phyloP scores from a whole-genome alignment of 92 coral and sea anemone species.

The Hydrozoanthus gracilis region DNA sequence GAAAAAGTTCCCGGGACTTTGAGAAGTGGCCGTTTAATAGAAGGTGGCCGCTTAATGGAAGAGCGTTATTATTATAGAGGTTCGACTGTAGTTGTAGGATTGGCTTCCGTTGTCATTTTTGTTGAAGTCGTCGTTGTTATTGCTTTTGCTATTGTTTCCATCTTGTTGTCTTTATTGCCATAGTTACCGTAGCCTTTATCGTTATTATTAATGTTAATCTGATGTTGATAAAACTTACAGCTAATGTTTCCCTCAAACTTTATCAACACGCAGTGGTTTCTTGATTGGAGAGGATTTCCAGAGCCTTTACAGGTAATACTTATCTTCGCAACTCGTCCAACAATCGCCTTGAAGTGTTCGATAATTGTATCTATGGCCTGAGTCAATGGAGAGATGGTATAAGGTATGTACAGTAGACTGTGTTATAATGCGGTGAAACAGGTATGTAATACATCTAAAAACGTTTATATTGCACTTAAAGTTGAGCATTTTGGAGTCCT shows the following conservation, averaged over 20 bases:
- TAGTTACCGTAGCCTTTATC: too few species aligned
- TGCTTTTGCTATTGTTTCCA: constrained; percentile 18
- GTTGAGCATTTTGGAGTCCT: too few species aligned
- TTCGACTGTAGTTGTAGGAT: too few species aligned
- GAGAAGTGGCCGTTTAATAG: too few species aligned
- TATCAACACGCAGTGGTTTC: background rate
- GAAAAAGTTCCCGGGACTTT: too few species aligned
- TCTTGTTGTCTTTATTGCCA: too few species aligned
- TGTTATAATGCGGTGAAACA: background rate
- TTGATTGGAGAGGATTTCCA: background rate
- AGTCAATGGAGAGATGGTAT: background rate
- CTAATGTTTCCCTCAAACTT: background rate
- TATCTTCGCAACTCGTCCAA: background rate
- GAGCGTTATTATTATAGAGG: too few species aligned
- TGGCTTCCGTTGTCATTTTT: too few species aligned
- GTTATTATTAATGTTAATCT: too few species aligned
- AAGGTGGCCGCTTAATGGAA: too few species aligned
- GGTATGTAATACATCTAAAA: background rate
- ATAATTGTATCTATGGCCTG: background rate
- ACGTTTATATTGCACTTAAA: background rate
- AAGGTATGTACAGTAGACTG: background rate
- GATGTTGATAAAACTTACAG: background rate
- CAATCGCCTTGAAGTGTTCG: background rate
- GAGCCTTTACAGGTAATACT: background rate
- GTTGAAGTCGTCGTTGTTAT: too few species aligned